These are phyloP conservation scores for Coluber constrictor DNA, from an alignment of 2,797 vertebrate genomes.

Conservation along the genomic window DNA sequence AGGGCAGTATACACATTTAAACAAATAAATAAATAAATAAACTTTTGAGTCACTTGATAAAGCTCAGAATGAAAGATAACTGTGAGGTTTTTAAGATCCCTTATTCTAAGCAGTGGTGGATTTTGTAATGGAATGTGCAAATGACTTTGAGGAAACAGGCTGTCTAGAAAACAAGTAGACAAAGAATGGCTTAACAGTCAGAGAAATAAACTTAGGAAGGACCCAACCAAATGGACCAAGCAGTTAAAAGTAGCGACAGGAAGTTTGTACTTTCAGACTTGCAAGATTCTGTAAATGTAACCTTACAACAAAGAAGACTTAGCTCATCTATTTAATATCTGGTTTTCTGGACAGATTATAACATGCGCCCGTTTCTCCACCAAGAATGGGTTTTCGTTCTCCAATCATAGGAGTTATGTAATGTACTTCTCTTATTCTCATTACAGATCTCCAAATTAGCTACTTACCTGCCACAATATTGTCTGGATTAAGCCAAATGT, in stretches of 20 bases:
- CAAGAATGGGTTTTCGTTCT: not conserved
- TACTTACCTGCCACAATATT: conserved; percentile 78
- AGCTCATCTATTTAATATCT: too few relatives aligned
- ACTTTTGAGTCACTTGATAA: not conserved
- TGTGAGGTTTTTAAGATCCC: not conserved
- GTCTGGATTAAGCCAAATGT: conserved; percentile 75
- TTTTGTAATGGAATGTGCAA: not conserved
- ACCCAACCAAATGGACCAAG: too few relatives aligned
- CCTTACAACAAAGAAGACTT: too few relatives aligned
- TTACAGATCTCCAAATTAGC: conserved; percentile 79
- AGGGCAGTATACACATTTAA: too few relatives aligned
- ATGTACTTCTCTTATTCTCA: not conserved
- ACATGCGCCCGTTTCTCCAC: not conserved
- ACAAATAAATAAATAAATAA: too few relatives aligned
- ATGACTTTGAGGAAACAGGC: not conserved
- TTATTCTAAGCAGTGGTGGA: not conserved
- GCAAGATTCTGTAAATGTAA: too few relatives aligned
- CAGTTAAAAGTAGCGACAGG: too few relatives aligned
- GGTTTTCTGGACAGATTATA: not conserved
- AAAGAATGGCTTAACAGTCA: not conserved
- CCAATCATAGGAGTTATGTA: too few relatives aligned
- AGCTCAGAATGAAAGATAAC: not conserved
- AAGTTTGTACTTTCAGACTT: too few relatives aligned
- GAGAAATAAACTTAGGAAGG: too few relatives aligned
- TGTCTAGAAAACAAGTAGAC: not conserved